Base-by-base conservation (phyloP, 2,113 vertebrate genomes). In the Rhynchomys soricoides region DNA sequence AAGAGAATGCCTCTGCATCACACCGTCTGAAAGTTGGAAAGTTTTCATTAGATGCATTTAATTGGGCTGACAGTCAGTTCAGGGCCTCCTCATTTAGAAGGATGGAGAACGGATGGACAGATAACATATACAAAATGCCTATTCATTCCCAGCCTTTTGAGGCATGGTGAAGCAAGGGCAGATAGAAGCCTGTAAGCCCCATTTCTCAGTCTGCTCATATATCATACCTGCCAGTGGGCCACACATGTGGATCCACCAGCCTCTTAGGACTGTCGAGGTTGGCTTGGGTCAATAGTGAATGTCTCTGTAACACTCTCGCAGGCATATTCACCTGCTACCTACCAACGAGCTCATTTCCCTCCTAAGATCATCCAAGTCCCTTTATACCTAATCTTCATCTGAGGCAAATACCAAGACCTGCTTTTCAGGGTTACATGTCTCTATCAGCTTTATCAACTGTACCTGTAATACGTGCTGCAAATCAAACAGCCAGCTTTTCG, bases 1-100 rank as follows among this genome's bases (percentile, higher is more conserved):
- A 74, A 91, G 24, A 95, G 64, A 86, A 92, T 45, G 66, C 59
- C 64, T 92, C 83, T 86, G 71, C 34, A 87, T 70, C 24, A 70
- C 66, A n/a, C 74, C 83, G 93, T 90, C 82, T 37, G 3, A 17
- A 2, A 7, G 86, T 68, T 70, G 50, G 75, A 73, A 78, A 88
- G 50, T 92, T 92, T 95, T 92, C 74, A 97, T 96, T 83, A 94
- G 64, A 64, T 87, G 78, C 78, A 89, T 82, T 94, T 95, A 89
- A 94, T 66, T 88, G 62, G 74, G 45, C 66, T 79, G 71, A 73
- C 22, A 83, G 17, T 95, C 86, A 87, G 95, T 57, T 97, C 71
- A 85, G 29, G 95, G 78, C 81, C 66, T 81, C 83, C 92, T 95
- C 62, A 26, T 79, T 89, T 83, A 79, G 89, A 91, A 91, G 93